Conservation (phyloP, 30 jellyfish, hydroid and myxozoan species). For the Cassiopea xamachana region DNA sequence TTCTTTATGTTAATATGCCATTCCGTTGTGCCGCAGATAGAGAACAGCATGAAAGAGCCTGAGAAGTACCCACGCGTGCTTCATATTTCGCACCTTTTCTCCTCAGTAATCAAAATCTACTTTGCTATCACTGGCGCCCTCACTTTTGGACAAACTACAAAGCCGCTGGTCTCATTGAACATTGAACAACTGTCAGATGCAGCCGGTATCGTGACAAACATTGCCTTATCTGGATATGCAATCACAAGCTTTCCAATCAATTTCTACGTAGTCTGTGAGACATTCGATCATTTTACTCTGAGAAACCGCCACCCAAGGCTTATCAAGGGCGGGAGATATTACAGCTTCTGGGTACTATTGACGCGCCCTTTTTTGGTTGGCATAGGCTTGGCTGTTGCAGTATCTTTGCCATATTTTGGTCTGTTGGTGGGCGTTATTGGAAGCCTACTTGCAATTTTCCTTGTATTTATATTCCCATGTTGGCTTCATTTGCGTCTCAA, state of each 20-base stretch:
- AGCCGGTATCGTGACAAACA: constrained; percentile 5
- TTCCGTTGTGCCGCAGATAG: constrained; percentile 68
- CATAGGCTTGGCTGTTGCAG: constrained; percentile 30
- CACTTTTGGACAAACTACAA: constrained; percentile 69
- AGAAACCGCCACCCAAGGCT: constrained; percentile 23
- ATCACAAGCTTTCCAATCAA: constrained; percentile 49
- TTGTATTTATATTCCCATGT: constrained; percentile 53
- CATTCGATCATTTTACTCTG: constrained; percentile 35
- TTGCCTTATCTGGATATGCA: constrained; percentile 32
- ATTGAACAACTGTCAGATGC: constrained; percentile 18
- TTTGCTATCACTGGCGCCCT: constrained; percentile 71
- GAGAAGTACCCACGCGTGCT: constrained; percentile 21
- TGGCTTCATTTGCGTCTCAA: constrained; percentile 47
- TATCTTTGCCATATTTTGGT: constrained; percentile 66
- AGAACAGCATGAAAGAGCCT: constrained; percentile 68
- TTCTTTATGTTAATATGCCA: constrained; percentile 46
- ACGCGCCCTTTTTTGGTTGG: constrained; percentile 63
- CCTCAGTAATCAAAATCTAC: constrained; percentile 39
- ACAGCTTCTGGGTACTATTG: constrained; percentile 50
- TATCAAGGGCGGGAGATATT: constrained; percentile 21
- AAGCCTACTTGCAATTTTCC: constrained; percentile 44
- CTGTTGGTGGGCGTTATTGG: constrained; percentile 59
- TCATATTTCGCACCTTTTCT: constrained; percentile 23
- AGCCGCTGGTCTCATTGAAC: constrained; percentile 57
- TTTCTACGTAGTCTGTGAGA: constrained; percentile 58